phyloP scores from a whole-genome alignment of 2,797 vertebrate species.

The Nannoperca australis region DNA sequence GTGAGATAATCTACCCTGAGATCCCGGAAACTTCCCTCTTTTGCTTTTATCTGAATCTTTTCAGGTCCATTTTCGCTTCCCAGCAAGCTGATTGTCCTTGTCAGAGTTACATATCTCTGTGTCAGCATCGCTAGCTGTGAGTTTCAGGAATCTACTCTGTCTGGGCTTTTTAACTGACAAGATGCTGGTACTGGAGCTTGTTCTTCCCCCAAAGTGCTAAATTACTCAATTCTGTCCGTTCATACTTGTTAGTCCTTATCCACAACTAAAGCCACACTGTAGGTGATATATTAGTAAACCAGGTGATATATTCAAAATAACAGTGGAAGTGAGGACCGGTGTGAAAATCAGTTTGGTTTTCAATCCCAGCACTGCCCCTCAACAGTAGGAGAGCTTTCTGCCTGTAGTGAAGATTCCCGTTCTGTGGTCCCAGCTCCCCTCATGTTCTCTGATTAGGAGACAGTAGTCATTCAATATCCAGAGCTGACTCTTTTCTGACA shows the following conservation, averaged over 20 bases:
- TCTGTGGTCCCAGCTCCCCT: neutral
- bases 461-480: neutral
- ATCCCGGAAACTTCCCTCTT: conserved; percentile 3
- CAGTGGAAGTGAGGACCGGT: neutral
- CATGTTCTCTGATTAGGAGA: neutral
- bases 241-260: neutral
- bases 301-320: neutral
- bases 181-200: neutral
- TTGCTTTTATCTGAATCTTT: neutral
- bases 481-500: conserved; percentile 24
- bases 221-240: neutral
- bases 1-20: neutral
- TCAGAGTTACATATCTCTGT: conserved; percentile 2
- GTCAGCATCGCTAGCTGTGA: conserved; percentile 1
- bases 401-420: neutral
- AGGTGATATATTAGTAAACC: neutral
- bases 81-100: neutral
- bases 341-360: neutral
- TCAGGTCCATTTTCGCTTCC: neutral
- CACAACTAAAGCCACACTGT: neutral
- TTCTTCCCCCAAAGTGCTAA: neutral
- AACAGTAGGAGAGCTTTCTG: neutral
- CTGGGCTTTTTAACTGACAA: neutral
- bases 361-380: neutral
- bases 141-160: conserved; percentile 7